Evolutionary conservation across 2,113 vertebrate species (phyloP).

Genomic region (Aptenodytes forsteri): DNA sequence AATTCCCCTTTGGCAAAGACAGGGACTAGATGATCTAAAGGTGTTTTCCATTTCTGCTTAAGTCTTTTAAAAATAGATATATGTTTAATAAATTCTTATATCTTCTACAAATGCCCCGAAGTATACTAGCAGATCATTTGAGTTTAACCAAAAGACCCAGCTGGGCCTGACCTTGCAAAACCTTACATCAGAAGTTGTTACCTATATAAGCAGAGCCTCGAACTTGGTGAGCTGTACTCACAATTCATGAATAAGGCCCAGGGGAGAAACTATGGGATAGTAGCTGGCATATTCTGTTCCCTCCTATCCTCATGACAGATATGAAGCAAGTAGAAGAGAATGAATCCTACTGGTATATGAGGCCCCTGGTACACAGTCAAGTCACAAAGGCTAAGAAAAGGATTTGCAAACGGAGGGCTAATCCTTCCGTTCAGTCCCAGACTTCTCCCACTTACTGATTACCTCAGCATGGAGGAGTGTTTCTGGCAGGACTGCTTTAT

Average conservation of each 20-base stretch:
- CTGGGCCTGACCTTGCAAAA: background rate
- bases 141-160: background rate
- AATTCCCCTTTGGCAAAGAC: background rate
- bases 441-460: background rate
- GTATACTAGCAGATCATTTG: background rate
- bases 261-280: background rate
- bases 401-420: background rate
- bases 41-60: background rate
- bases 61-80: background rate
- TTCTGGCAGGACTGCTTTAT: background rate
- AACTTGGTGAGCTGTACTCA: background rate
- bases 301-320: background rate
- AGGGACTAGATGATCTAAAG: background rate
- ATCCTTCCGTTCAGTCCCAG: background rate
- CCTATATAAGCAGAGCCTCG: background rate
- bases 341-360: background rate
- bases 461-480: background rate
- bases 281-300: background rate
- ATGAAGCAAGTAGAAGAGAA: background rate
- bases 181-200: background rate
- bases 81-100: background rate
- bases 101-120: background rate
- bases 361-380: background rate
- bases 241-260: background rate
- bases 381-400: background rate